A percentile compares a stretch with the other conserved stretches of the same genome.
Conservation (phyloP, 2,888 invertebrate species). For the Chalcis sispes region DNA sequence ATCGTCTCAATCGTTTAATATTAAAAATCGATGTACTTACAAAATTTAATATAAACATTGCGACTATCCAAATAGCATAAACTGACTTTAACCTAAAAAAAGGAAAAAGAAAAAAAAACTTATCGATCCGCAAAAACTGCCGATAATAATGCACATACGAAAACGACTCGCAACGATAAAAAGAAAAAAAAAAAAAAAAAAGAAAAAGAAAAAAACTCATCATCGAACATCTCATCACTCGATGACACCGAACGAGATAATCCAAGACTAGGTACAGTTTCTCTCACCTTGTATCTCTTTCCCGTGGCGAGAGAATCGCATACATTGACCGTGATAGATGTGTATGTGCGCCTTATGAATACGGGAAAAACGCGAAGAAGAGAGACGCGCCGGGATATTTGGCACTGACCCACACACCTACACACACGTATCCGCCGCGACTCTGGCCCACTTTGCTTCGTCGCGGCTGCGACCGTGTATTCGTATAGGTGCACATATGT, state of each 20-base stretch:
- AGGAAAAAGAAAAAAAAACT: too few species aligned
- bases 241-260: constrained; percentile 26
- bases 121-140: too few species aligned
- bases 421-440: constrained; percentile 64
- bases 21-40: too few species aligned
- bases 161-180: too few species aligned
- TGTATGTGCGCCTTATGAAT: too few species aligned
- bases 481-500: constrained; percentile 43
- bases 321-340: constrained; percentile 57
- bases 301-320: constrained; percentile 44
- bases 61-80: too few species aligned
- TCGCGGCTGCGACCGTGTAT: not conserved
- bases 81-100: too few species aligned
- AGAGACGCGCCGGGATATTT: constrained; percentile 60
- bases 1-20: too few species aligned
- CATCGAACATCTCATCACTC: not conserved
- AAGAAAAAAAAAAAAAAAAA: not conserved
- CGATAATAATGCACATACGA: too few species aligned
- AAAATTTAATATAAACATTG: too few species aligned
- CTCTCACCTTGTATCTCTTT: too few species aligned
- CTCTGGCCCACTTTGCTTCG: constrained; percentile 67
- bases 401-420: constrained; percentile 71
- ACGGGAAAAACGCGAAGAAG: not conserved
- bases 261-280: constrained; percentile 4
- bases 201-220: not conserved